Evolutionary conservation across 2,797 vertebrate species (phyloP), one percentile per base, ranked within the genome.

Genomic region (Hoplostethus mediterraneus): DNA sequence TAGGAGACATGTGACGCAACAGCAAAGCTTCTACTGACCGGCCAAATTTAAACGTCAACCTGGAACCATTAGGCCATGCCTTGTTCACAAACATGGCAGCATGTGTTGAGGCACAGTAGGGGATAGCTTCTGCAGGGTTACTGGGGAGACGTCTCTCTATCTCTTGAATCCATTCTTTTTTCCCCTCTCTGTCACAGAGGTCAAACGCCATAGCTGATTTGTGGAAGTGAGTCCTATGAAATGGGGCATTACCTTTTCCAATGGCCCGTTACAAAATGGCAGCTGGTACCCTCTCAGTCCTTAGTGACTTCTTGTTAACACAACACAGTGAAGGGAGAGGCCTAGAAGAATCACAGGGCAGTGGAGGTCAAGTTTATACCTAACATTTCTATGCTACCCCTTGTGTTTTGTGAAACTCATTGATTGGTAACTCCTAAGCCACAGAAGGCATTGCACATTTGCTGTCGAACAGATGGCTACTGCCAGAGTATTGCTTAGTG

Each of bases 381-480:
- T 28, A 21, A 42, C 16, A 36, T 36, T 17, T 12, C 33, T 14
- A 36, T 33, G 13, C 30, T n/a, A 14, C 30, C 48, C 65, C 12
- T 48, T 10, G 16, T 14, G 17, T 14, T 51, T 56, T 48, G 53
- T 14, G 14, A 55, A 48, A 16, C 4, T 44, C 25, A 31, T 47
- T 45, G 45, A 11, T 11, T 6, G 1, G 8, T 33, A 38, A 31
- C 47, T 33, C n/a, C 12, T 14, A 21, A 53, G 12, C 30, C 62
- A 40, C 48, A 52, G 33, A n/a, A 30, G 21, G 12, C 51, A 9
- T 30, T 14, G 28, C 42, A 40, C 33, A 71, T 70, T 64, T 70
- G 53, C 17, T 28, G 11, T 11, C 63, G 33, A 16, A 75, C 63
- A 82, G 77, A 69, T 70, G 74, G 44, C n/a, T 30, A 64, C 33